These are phyloP conservation scores for Propithecus coquereli DNA, from an alignment of 2,113 vertebrate species.

Conservation along the genomic window DNA sequence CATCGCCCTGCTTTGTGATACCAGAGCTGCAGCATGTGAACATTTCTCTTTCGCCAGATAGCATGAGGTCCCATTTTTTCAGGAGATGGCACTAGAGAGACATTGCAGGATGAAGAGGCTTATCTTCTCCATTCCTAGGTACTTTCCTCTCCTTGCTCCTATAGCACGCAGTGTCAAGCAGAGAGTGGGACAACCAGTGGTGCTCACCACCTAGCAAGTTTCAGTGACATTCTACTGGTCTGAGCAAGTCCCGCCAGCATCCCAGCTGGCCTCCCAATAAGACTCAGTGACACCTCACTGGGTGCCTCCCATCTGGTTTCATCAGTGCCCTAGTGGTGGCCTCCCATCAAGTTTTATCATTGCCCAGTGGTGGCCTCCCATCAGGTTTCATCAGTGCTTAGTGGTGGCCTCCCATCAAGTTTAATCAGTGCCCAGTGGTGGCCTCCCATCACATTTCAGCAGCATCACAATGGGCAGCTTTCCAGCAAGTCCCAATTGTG, in stretches of 20 bases:
- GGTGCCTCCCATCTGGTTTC: background rate
- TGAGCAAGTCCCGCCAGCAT: background rate
- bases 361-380: no score
- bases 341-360: no score
- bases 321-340: background rate
- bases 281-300: background rate
- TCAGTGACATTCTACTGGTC: no score
- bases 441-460: background rate
- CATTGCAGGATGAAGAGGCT: background rate
- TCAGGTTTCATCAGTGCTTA: background rate
- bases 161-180: rapidly evolving
- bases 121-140: background rate
- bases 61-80: background rate
- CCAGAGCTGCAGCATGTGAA: background rate
- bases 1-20: background rate
- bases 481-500: background rate
- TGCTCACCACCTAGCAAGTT: background rate
- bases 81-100: background rate
- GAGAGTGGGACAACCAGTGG: background rate
- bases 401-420: background rate
- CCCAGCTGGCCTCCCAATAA: background rate
- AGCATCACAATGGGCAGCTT: background rate
- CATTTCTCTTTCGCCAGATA: background rate
- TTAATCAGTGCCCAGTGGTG: background rate
- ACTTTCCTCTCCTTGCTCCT: background rate